phyloP scores from a whole-genome alignment of 2,797 vertebrate genomes.

The Anniella stebbinsi region DNA sequence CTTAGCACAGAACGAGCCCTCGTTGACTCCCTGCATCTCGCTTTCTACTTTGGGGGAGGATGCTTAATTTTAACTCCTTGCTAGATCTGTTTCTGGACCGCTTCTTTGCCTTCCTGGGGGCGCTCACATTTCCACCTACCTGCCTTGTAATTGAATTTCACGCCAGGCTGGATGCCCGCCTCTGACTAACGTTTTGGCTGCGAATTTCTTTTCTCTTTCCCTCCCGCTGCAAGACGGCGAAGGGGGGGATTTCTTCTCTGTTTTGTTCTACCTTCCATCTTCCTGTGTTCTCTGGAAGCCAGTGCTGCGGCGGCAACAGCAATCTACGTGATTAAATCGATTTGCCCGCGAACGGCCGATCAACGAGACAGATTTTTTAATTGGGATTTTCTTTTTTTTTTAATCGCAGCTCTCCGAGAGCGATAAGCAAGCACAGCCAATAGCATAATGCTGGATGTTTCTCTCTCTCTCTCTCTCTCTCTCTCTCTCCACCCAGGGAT shows the following conservation, averaged over 20 bases:
- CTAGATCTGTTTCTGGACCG: background rate
- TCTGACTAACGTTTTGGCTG: background rate
- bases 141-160: conserved; percentile 47
- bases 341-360: background rate
- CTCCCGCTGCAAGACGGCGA: background rate
- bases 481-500: too few relatives aligned
- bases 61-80: conserved; percentile 2
- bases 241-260: background rate
- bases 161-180: conserved; percentile 18
- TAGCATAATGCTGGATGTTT: background rate
- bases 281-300: background rate
- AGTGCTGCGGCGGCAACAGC: background rate
- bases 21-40: too few relatives aligned
- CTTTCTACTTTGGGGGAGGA: too few relatives aligned
- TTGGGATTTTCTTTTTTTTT: background rate
- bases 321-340: conserved; percentile 32
- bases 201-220: background rate
- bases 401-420: background rate
- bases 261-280: background rate
- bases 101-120: background rate
- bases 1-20: background rate
- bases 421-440: background rate
- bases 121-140: conserved; percentile 11
- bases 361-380: conserved; percentile 11
- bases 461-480: background rate